Evolutionary conservation across 1,140 invertebrate genomes (phyloP).

Genomic region (Nebria ingens): DNA sequence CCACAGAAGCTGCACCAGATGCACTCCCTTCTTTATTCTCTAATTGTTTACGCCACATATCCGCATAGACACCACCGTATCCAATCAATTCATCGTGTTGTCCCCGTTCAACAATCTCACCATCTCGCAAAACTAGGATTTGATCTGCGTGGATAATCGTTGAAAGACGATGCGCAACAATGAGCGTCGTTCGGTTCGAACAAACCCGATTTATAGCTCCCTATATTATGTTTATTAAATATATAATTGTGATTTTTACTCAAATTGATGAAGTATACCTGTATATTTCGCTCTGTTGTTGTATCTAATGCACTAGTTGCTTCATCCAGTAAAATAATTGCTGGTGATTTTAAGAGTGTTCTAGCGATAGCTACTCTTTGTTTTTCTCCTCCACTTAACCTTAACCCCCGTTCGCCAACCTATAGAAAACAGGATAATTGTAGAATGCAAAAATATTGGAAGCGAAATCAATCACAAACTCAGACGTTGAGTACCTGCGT

Average conservation of each 20-base stretch:
- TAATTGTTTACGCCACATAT: conserved; percentile 84
- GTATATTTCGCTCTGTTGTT: conserved; percentile 75
- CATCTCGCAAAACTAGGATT: conserved; percentile 83
- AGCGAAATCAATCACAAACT: neutral
- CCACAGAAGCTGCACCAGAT: neutral
- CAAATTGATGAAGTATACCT: conserved; percentile 31
- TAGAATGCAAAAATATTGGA: neutral
- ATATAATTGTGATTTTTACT: neutral
- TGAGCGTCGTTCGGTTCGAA: conserved; percentile 78
- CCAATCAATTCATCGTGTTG: conserved; percentile 70
- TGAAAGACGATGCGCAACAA: conserved; percentile 86
- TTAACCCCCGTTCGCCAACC: conserved; percentile 70
- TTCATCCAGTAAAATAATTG: conserved; percentile 83
- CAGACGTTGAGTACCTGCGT: conserved; percentile 50
- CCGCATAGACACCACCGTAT: conserved; percentile 57
- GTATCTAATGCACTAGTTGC: conserved; percentile 80
- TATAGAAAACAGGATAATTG: conserved; percentile 22
- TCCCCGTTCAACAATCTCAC: conserved; percentile 84
- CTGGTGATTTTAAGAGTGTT: conserved; percentile 57
- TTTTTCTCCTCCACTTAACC: conserved; percentile 83
- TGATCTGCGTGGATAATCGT: conserved; percentile 90
- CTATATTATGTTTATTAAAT: conserved; percentile 16
- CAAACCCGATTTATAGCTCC: conserved; percentile 62
- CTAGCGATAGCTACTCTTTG: conserved; percentile 88
- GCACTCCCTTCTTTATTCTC: conserved; percentile 36